phyloP scores from a whole-genome alignment of 2,797 vertebrate genomes.

The Danio aesculapii region DNA sequence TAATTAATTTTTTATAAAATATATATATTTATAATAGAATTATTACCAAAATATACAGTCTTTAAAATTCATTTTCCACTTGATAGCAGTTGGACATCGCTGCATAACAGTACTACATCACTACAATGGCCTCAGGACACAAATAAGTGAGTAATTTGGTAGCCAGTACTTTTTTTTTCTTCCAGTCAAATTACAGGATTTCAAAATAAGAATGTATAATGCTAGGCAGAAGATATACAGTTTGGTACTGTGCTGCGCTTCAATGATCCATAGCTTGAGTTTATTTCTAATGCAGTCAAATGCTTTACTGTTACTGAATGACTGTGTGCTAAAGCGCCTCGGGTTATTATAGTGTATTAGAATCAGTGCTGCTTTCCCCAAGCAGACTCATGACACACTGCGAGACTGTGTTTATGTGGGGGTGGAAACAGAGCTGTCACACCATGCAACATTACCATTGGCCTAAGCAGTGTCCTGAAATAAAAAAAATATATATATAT shows the following conservation, averaged over 20 bases:
- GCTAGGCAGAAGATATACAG: not conserved
- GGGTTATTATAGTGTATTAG: conserved; percentile 37
- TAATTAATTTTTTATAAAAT: no score
- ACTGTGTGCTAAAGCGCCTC: conserved; percentile 23
- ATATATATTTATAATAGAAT: no score
- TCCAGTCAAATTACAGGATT: not conserved
- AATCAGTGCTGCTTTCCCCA: conserved; percentile 29
- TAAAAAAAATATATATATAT: no score
- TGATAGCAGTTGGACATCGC: not conserved
- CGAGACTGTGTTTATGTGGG: conserved; percentile 35
- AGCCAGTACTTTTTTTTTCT: not conserved
- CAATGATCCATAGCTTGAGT: conserved; percentile 9
- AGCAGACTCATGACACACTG: conserved; percentile 31
- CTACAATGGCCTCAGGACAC: not conserved
- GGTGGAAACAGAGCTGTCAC: conserved; percentile 35
- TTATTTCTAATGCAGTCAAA: conserved; percentile 29
- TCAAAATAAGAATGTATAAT: not conserved
- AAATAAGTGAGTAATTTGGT: not conserved
- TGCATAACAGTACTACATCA: not conserved
- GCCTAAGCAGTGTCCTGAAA: conserved; percentile 18
- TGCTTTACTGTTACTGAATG: conserved; percentile 18
- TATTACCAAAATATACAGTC: no score
- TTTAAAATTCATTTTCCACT: not conserved
- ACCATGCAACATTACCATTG: not conserved
- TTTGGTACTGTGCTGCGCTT: not conserved